These are phyloP conservation scores for Ancistrus triradiatus DNA, from an alignment of 2,113 vertebrate genomes.

Conservation along the genomic window DNA sequence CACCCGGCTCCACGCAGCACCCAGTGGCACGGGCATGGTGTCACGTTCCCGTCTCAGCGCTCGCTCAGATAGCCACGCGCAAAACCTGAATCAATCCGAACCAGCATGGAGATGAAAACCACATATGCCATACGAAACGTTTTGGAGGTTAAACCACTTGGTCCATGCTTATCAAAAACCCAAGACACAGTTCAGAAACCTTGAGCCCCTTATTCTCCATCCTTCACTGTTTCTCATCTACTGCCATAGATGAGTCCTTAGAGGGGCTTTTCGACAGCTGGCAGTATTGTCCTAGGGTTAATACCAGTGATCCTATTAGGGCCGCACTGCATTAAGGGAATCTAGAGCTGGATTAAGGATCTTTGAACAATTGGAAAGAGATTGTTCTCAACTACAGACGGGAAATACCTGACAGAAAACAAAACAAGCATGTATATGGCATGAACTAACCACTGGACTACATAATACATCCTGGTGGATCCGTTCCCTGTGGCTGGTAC, in stretches of 20 bases:
- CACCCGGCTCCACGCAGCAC: constrained; percentile 77
- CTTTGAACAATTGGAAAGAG: constrained; percentile 83
- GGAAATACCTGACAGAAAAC: constrained; percentile 2
- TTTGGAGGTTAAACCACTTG: constrained; percentile 42
- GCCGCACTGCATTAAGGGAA: constrained; percentile 79
- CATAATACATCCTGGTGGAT: no score
- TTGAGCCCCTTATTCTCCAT: constrained; percentile 1
- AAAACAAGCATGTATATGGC: background rate
- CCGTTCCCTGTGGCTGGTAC: no score
- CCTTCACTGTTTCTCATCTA: constrained; percentile 49
- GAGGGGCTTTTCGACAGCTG: constrained; percentile 74
- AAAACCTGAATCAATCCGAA: constrained; percentile 10
- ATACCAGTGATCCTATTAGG: constrained; percentile 94
- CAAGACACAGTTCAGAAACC: constrained; percentile 56
- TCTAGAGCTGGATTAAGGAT: constrained; percentile 86
- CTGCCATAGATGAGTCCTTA: constrained; percentile 67
- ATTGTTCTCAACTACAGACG: constrained; percentile 48
- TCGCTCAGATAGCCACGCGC: constrained; percentile 59
- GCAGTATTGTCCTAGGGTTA: constrained; percentile 81
- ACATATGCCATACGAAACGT: constrained; percentile 9
- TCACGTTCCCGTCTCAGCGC: constrained; percentile 65
- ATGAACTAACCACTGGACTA: no score
- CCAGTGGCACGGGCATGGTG: constrained; percentile 73
- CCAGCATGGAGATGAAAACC: constrained; percentile 6
- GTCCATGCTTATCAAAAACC: constrained; percentile 52